Conservation (phyloP, 2,113 vertebrate genomes). For the Chloropsis cyanopogon region DNA sequence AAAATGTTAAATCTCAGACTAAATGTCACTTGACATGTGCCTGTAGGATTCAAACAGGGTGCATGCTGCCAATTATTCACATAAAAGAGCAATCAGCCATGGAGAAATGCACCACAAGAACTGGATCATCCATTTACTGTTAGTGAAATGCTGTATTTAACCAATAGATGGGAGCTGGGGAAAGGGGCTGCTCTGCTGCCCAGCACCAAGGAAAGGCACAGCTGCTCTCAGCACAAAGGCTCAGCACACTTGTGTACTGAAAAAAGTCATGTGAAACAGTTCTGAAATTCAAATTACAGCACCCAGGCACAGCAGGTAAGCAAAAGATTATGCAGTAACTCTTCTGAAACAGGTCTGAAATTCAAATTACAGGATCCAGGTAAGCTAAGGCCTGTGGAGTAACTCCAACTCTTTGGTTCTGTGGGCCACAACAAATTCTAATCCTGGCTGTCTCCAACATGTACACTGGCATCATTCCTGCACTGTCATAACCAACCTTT, state of each 20-base stretch:
- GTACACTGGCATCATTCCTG: background rate
- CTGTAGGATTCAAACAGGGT: background rate
- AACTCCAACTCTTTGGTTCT: background rate
- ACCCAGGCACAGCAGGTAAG: background rate
- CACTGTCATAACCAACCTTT: background rate
- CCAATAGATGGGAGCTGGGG: background rate
- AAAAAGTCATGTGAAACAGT: background rate
- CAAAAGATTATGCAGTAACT: background rate
- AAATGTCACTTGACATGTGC: conserved; percentile 25
- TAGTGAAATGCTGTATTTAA: background rate
- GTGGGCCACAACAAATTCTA: background rate
- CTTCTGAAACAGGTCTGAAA: background rate
- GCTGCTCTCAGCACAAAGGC: background rate
- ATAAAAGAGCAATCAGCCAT: conserved; percentile 33
- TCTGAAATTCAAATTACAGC: background rate
- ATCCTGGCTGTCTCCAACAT: background rate
- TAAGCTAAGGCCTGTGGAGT: background rate
- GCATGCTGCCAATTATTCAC: conserved; percentile 21
- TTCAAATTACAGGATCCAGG: background rate
- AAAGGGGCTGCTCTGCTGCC: background rate
- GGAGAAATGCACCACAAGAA: background rate
- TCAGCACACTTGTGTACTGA: too few relatives aligned
- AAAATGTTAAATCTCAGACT: background rate
- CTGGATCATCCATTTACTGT: background rate
- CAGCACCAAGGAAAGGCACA: background rate